Conservation (phyloP, 2,797 vertebrate species). For the Phyllotis vaccarum region DNA sequence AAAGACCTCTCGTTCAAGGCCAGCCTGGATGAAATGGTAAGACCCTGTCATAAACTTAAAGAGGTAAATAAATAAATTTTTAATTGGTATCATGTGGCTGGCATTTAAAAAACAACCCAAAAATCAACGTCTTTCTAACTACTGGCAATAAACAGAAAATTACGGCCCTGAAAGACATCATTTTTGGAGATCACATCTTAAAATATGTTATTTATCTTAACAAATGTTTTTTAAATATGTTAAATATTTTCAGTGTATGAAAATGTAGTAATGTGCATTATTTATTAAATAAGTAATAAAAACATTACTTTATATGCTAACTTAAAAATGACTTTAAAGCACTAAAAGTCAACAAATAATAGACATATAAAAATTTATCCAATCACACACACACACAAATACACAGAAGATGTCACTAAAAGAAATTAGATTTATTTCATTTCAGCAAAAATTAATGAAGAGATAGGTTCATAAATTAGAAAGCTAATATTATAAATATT, state of each 20-base stretch:
- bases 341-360: neutral
- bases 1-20: too few relatives aligned
- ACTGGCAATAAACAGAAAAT: neutral
- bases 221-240: neutral
- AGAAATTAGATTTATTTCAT: slow-evolving; percentile 8
- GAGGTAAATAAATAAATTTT: neutral
- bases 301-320: neutral
- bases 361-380: neutral
- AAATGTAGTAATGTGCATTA: neutral
- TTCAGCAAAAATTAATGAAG: slow-evolving; percentile 14
- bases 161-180: neutral
- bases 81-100: neutral
- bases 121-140: neutral
- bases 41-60: neutral
- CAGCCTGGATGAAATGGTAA: neutral
- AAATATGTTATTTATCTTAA: slow-evolving; percentile 6
- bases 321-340: neutral
- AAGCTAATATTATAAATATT: slow-evolving; percentile 7
- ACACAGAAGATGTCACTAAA: neutral
- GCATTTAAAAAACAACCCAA: neutral
- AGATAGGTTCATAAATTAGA: neutral
- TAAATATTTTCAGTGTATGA: neutral
- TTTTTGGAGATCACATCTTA: slow-evolving; percentile 17
- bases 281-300: neutral
- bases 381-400: neutral